These are phyloP conservation scores for Eupsilia transversa DNA, from an alignment of 2,888 invertebrate genomes.

Conservation along the genomic window DNA sequence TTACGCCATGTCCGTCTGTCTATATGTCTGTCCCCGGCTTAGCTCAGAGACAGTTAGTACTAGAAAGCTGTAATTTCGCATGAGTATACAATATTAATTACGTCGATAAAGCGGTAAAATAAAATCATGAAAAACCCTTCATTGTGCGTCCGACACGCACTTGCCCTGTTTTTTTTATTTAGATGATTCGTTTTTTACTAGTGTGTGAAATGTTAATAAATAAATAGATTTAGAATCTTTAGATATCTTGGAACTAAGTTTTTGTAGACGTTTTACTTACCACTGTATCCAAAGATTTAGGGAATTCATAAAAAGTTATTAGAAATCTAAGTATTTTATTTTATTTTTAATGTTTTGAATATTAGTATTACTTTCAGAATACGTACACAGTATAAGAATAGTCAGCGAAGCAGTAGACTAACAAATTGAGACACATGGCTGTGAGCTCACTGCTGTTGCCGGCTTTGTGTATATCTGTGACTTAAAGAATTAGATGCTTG, in stretches of 20 bases:
- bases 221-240: background rate
- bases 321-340: too few species aligned
- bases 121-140: too few species aligned
- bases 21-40: too few species aligned
- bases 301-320: background rate
- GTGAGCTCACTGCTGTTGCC: conserved; percentile 4
- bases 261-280: background rate
- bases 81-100: too few species aligned
- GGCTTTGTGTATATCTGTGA: conserved; percentile 15
- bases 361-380: background rate
- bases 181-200: background rate
- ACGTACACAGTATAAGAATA: background rate
- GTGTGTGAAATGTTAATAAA: background rate
- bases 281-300: background rate
- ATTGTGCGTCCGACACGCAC: too few species aligned
- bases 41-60: too few species aligned
- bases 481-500: conserved; percentile 19
- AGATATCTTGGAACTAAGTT: background rate
- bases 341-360: background rate
- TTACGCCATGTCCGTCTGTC: too few species aligned
- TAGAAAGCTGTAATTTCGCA: too few species aligned
- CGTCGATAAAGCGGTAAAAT: too few species aligned
- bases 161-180: too few species aligned
- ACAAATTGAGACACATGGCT: conserved; percentile 48
- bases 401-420: conserved; percentile 13